Evolutionary conservation across 2,888 invertebrate genomes (phyloP).

Genomic region (Gastrophysa polygoni): DNA sequence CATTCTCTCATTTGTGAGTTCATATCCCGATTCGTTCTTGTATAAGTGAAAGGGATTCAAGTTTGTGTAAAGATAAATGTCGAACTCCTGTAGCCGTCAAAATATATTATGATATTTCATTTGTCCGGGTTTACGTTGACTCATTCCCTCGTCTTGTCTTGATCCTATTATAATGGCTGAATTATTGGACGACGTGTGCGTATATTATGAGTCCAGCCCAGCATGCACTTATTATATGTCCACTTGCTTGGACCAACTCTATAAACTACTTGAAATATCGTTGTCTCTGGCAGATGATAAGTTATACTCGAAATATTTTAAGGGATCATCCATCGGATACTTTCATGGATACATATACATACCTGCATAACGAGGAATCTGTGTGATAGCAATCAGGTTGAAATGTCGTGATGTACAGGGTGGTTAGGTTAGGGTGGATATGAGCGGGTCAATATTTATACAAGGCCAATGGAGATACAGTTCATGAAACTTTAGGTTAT

Average conservation of each 20-base stretch:
- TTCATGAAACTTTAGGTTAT: no score
- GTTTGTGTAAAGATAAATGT: no score
- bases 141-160: not conserved
- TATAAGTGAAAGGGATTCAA: no score
- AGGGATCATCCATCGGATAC: slow-evolving; percentile 17
- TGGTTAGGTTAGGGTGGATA: no score
- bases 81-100: not conserved
- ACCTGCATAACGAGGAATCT: no score
- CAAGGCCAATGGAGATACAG: no score
- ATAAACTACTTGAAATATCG: slow-evolving; percentile 28
- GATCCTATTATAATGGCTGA: slow-evolving; percentile 32
- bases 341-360: not conserved
- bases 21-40: no score
- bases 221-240: slow-evolving; percentile 29
- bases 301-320: slow-evolving; percentile 19
- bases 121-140: not conserved
- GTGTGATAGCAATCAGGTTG: no score
- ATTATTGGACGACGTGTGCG: slow-evolving; percentile 37
- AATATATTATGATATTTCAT: not conserved
- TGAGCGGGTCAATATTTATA: no score
- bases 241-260: slow-evolving; percentile 19
- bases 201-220: slow-evolving; percentile 37
- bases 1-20: no score
- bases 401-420: no score
- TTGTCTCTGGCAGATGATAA: slow-evolving; percentile 20